Base-by-base conservation (phyloP, 2,113 vertebrate species). In the Pseudopipra pipra region DNA sequence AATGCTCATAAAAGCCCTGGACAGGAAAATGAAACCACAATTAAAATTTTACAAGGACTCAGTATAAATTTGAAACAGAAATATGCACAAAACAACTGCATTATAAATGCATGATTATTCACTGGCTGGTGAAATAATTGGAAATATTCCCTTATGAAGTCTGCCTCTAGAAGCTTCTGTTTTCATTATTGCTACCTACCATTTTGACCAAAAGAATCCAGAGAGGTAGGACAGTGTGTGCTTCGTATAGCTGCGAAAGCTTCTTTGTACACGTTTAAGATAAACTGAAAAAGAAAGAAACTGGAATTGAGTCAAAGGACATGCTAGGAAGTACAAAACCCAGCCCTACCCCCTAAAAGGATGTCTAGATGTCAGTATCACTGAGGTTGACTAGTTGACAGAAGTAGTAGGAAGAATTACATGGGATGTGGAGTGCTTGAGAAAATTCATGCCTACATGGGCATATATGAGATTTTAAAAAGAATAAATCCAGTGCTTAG, bases 41-140 rank as follows among this genome's bases (percentile, higher is more conserved):
- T 82, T 94, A 89, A 78, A 72, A 79, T 87, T 92, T 85, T 87
- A 89, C 61, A 87, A 71, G 44, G n/a, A n/a, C 44, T 75, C 39
- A 66, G 33, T 81, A 17, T 76, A 85, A 81, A 78, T 87, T 59
- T 73, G 91, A 79, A 61, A 89, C 87, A 24, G 44, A 86, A 94
- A 81, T 87, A 43, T 58, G 31, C 58, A 61, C 30, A 54, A 55
- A 65, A 79, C 81, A 41, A 37, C 13, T 59, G 12, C 3, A 2
- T 77, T 95, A 14, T 61, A 78, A 74, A 59, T 75, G 12, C 12
- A 11, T 52, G 43, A 41, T 86, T 44, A 52, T 91, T 87, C 56
- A 43, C n/a, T 89, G 49, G 30, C 51, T 85, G 63, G 33, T 87
- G 33, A 95, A 93, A 89, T 84, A 35, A 65, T 46, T 43, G 28